Conservation (phyloP, 1,140 invertebrate genomes). For the Heliconius melpomene region DNA sequence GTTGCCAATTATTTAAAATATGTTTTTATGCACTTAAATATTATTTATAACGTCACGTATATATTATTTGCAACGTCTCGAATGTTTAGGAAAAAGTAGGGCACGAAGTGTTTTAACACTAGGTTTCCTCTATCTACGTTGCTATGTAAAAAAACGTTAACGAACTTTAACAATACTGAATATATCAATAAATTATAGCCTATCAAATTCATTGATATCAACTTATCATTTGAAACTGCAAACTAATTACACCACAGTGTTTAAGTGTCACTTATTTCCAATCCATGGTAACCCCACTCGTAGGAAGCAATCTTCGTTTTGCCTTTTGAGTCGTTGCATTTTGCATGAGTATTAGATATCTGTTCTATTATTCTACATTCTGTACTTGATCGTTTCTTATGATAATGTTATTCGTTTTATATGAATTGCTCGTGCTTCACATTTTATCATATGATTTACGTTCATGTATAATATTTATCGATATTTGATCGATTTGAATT, state of each 20-base stretch:
- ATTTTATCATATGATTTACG: background rate
- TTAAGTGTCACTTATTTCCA: background rate
- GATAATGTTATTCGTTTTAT: conserved; percentile 39
- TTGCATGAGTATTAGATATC: conserved; percentile 55
- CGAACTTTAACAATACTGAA: background rate
- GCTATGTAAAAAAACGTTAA: too few relatives aligned
- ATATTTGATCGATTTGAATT: background rate
- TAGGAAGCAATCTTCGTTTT: conserved; percentile 55
- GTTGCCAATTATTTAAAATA: too few relatives aligned
- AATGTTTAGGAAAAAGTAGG: too few relatives aligned
- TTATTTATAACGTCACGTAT: too few relatives aligned
- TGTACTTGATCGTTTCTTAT: conserved; percentile 47
- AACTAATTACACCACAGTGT: background rate
- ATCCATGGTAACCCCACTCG: conserved; percentile 35
- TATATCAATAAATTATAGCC: background rate
- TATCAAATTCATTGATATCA: background rate
- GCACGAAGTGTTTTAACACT: too few relatives aligned
- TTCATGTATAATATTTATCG: background rate
- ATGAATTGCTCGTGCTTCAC: conserved; percentile 29
- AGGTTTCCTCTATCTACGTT: too few relatives aligned
- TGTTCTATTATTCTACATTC: conserved; percentile 52
- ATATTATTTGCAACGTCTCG: too few relatives aligned
- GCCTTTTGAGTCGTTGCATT: conserved; percentile 50
- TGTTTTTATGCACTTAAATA: too few relatives aligned
- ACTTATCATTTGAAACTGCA: background rate